Base-by-base conservation (phyloP, 2,113 vertebrate species). In the Ptilonorhynchus violaceus region DNA sequence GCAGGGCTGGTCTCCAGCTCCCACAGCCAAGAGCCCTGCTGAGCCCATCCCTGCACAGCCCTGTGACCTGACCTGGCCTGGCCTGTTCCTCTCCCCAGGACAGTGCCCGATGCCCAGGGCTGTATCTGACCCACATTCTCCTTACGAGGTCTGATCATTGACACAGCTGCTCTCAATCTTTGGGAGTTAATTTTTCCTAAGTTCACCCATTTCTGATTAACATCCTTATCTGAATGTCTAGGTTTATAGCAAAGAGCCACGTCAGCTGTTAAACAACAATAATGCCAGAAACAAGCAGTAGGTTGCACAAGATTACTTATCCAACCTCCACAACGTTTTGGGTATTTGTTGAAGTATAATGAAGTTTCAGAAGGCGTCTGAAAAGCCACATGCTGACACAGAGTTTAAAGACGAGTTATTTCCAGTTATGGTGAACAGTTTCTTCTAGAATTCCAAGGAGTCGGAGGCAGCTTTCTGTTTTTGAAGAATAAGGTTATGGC, bases 81-180 rank as follows among this genome's bases (percentile, higher is more conserved):
- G 19, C 27, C 53, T 7, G 6, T 6, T 53, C 28, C 39, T 10
- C 2, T 39, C 19, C 24, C n/a, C 31, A 31, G 37, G 16, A 22
- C 33, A 60, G 39, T 5, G 0, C 35, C 25, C 0, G 0, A 2
- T 31, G 31, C 49, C 37, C 0, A 0, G 13, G 30, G 5, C 23
- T 66, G 8, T 15, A 7, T 10, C 44, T 63, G 30, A 76, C 8
- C 7, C 21, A 6, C 0, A 0, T 21, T 33, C 31, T n/a, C 69
- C 25, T 53, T 24, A 24, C 8, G 55, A 46, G 39, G 17, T 37
- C 73, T 60, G 59, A 64, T 49, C 47, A 42, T 52, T 39, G 78
- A 7, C 9, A 68, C 15, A 49, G 35, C 25, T 78, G 18, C n/a
- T 91, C 18, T 33, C 41, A 46, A 13, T 22, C n/a, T 67, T 16